Percentiles rank a stretch among this genome's conserved stretches.
These are phyloP conservation scores for Troides aeacus DNA, from an alignment of 2,888 invertebrate species.

Conservation along the genomic window DNA sequence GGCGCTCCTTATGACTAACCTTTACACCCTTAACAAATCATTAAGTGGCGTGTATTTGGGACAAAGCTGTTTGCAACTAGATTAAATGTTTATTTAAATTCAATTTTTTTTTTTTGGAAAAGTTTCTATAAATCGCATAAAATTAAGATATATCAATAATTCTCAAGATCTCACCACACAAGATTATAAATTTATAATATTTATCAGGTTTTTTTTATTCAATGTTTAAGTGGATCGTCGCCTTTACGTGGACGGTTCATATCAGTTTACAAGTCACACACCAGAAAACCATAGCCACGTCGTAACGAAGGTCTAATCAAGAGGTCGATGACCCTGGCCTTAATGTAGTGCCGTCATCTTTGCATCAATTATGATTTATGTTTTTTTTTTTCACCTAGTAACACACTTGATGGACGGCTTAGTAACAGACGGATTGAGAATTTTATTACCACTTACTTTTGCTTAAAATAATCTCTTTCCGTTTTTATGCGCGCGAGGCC, in stretches of 20 bases:
- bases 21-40: too few species aligned
- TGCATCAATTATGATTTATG: constrained; percentile 5
- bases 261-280: constrained; percentile 28
- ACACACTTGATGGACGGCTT: constrained; percentile 1
- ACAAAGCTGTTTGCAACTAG: too few species aligned
- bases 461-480: constrained; percentile 18
- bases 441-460: constrained; percentile 9
- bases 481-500: constrained; percentile 10
- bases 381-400: constrained; percentile 20
- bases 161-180: too few species aligned
- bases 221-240: constrained; percentile 8
- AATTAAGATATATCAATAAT: too few species aligned
- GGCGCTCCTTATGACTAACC: too few species aligned
- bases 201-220: too few species aligned
- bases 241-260: constrained; percentile 17
- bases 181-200: too few species aligned
- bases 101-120: too few species aligned
- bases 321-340: constrained; percentile 29
- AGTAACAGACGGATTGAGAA: not conserved
- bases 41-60: too few species aligned
- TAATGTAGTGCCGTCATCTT: constrained; percentile 10
- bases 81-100: too few species aligned
- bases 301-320: constrained; percentile 28
- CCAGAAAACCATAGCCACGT: constrained; percentile 22
- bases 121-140: too few species aligned